phyloP scores from a whole-genome alignment of 1,140 invertebrate species.

The Nephotettix cincticeps region DNA sequence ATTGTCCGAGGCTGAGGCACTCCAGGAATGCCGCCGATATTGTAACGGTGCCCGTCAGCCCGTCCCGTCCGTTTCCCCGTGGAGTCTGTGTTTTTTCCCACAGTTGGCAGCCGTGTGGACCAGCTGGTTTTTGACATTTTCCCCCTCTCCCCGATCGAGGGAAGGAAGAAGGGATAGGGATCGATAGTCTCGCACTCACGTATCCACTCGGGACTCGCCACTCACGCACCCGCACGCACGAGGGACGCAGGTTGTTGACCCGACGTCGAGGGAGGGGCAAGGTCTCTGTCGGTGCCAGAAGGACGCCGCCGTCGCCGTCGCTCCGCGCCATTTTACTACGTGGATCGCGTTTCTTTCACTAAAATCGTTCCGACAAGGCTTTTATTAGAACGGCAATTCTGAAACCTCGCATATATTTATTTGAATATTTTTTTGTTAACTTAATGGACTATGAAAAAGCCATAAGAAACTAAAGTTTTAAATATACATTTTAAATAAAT shows the following conservation, averaged over 20 bases:
- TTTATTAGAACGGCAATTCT: too few relatives aligned
- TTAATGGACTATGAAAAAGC: too few relatives aligned
- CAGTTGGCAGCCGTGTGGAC: not conserved
- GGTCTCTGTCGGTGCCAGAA: not conserved
- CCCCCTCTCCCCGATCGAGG: not conserved
- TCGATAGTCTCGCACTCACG: not conserved
- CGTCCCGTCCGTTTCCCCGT: not conserved
- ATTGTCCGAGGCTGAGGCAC: not conserved
- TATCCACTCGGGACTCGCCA: not conserved
- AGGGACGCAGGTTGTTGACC: not conserved
- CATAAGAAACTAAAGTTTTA: too few relatives aligned
- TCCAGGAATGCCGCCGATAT: conserved; percentile 5
- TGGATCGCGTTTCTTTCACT: too few relatives aligned
- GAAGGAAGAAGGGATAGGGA: not conserved
- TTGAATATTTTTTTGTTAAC: too few relatives aligned
- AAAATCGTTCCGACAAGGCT: too few relatives aligned
- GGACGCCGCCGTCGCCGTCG: not conserved
- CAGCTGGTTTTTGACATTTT: conserved; percentile 12
- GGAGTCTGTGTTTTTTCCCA: not conserved
- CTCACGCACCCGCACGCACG: not conserved
- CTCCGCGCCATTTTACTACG: too few relatives aligned
- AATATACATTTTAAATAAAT: too few relatives aligned
- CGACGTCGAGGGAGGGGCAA: not conserved
- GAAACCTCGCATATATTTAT: too few relatives aligned
- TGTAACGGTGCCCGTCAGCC: not conserved